Evolutionary conservation across 2,797 vertebrate genomes (phyloP).

Genomic region (Danio jaintianensis): DNA sequence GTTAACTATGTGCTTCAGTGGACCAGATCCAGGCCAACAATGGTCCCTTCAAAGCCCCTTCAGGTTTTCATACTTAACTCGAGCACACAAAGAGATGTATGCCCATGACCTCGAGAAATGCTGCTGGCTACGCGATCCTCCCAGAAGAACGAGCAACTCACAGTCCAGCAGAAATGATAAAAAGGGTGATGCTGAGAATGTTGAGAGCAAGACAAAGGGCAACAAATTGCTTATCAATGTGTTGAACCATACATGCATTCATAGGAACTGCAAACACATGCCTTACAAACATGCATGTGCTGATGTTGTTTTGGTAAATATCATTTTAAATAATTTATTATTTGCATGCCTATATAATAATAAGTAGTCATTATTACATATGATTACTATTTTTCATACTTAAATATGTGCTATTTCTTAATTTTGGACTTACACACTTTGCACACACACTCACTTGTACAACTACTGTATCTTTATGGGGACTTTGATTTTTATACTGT

Average conservation of each 20-base stretch:
- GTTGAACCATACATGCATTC: background rate
- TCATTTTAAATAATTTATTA: too few species aligned
- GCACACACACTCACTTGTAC: too few species aligned
- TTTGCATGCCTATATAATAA: too few species aligned
- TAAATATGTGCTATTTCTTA: too few species aligned
- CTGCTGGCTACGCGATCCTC: constrained; percentile 21
- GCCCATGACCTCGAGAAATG: constrained; percentile 48
- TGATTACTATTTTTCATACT: too few species aligned
- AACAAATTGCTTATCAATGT: background rate
- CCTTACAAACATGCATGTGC: too few species aligned
- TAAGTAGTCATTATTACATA: too few species aligned
- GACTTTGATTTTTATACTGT: too few species aligned
- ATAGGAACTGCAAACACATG: background rate
- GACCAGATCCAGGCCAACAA: constrained; percentile 74
- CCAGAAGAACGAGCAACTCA: constrained; percentile 20
- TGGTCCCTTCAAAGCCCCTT: constrained; percentile 49
- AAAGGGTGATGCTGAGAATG: background rate
- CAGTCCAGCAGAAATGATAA: background rate
- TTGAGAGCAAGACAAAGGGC: background rate
- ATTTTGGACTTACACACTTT: too few species aligned
- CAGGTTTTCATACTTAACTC: constrained; percentile 36
- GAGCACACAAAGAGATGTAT: constrained; percentile 25
- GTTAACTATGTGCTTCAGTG: constrained; percentile 80
- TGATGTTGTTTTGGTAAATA: too few species aligned
- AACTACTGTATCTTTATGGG: too few species aligned